These are phyloP conservation scores for Drosophila malerkotliana DNA, from an alignment of 1,140 invertebrate genomes.

Conservation along the genomic window DNA sequence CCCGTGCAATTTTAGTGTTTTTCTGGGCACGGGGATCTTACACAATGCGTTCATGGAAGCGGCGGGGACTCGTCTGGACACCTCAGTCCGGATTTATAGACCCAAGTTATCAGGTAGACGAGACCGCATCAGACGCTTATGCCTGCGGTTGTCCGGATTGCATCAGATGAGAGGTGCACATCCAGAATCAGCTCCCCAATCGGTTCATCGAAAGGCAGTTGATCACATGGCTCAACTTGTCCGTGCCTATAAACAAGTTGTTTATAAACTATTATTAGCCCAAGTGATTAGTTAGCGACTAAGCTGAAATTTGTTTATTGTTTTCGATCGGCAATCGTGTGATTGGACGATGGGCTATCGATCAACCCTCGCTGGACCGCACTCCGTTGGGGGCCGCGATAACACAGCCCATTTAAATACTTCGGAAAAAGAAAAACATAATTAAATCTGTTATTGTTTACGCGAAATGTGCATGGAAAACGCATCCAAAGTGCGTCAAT, in stretches of 20 bases:
- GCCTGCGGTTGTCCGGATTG: slow-evolving; percentile 54
- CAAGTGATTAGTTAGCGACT: slow-evolving; percentile 48
- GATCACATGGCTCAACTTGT: slow-evolving; percentile 28
- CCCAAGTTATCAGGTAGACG: slow-evolving; percentile 51
- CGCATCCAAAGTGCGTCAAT: slow-evolving; percentile 67
- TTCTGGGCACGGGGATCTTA: slow-evolving; percentile 33
- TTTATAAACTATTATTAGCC: slow-evolving; percentile 50
- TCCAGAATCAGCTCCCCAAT: slow-evolving; percentile 26
- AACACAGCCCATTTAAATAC: slow-evolving; percentile 56
- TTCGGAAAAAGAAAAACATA: slow-evolving; percentile 57
- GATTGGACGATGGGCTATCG: slow-evolving; percentile 25
- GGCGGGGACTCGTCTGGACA: slow-evolving; percentile 41
- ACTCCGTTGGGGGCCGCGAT: slow-evolving; percentile 61
- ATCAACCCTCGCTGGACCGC: slow-evolving; percentile 44
- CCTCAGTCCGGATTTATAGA: slow-evolving; percentile 20
- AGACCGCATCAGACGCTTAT: slow-evolving; percentile 54
- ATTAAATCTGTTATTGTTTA: slow-evolving; percentile 76
- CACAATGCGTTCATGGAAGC: slow-evolving; percentile 46
- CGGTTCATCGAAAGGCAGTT: slow-evolving; percentile 23
- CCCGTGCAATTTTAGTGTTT: background rate
- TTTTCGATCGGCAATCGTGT: slow-evolving; percentile 36
- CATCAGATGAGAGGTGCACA: slow-evolving; percentile 57
- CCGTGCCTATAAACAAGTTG: slow-evolving; percentile 45
- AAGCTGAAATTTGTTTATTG: slow-evolving; percentile 49
- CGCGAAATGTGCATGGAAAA: slow-evolving; percentile 51